These are phyloP conservation scores for Lacerta bilineata DNA, from an alignment of 2,797 vertebrate species.

Conservation along the genomic window DNA sequence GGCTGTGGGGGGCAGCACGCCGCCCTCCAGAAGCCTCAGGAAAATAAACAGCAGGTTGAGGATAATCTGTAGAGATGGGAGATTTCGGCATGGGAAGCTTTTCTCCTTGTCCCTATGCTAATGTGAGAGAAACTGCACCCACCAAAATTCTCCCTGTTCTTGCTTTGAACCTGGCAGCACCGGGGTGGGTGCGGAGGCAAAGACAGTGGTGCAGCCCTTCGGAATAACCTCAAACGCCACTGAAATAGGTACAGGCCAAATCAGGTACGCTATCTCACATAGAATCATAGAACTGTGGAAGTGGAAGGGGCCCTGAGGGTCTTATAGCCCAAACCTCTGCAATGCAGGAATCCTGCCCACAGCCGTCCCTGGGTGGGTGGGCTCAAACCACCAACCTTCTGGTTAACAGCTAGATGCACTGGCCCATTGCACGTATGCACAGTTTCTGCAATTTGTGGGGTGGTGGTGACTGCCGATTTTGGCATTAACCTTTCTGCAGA, in stretches of 20 bases:
- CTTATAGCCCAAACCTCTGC: no score
- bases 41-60: background rate
- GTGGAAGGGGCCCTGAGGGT: no score
- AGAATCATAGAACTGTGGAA: no score
- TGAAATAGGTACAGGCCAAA: background rate
- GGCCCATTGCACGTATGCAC: background rate
- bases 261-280: background rate
- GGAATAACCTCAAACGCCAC: no score
- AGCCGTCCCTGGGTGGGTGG: background rate
- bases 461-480: background rate
- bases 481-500: background rate
- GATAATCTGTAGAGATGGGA: background rate
- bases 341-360: no score
- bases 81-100: no score
- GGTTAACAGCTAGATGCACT: no score
- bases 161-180: background rate
- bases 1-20: no score
- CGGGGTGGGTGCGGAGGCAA: background rate
- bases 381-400: background rate
- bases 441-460: background rate
- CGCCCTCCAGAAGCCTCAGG: no score
- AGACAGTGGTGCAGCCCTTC: background rate
- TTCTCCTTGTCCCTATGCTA: background rate
- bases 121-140: background rate
- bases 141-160: background rate